Evolutionary conservation across 1,140 invertebrate species (phyloP), one percentile per base, ranked within the genome.

Genomic region (Ceratina japonica): DNA sequence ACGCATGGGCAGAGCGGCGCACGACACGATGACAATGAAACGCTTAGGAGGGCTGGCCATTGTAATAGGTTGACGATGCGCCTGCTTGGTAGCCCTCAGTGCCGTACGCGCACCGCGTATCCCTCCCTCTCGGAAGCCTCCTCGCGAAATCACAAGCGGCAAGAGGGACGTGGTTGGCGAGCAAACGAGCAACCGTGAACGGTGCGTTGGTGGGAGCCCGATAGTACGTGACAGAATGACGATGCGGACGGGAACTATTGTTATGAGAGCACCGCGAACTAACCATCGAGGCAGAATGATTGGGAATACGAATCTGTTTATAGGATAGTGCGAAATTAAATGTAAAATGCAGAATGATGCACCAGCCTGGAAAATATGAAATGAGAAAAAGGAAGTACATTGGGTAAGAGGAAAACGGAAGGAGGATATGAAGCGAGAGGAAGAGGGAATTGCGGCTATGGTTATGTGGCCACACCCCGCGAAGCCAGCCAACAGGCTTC

Each of bases 31-130:
- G 89, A 92, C 90, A 92, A 92, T 92, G 90, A 87, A 88, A 86
- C 89, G 90, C 87, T 90, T 90, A 89, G 89, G 86, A 90, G 89
- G 90, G 88, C 85, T 89, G 88, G 88, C 85, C 85, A 92, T 92
- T 92, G 89, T 92, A 90, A 91, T 92, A 91, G 92, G 91, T 86
- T 85, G 85, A 80, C 86, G 86, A 91, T 91, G 91, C 90, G 92
- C 91, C 84, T 92, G 91, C 90, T 86, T 91, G 90, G 89, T 91
- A 89, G 89, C 80, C 37, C 37, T 76, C 71, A 61, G 65, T 63
- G 75, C 65, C 58, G 79, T 82, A 63, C 80, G 68, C 79, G 79
- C 66, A 75, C 71, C 49, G 72, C 66, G 84, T 84, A 79, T 79
- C 83, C 84, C 84, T 86, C 85, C 80, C 76, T 78, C 78, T 13